These are phyloP conservation scores for Nephrocerus scutellatus DNA, from an alignment of 2,888 invertebrate genomes.

Conservation along the genomic window DNA sequence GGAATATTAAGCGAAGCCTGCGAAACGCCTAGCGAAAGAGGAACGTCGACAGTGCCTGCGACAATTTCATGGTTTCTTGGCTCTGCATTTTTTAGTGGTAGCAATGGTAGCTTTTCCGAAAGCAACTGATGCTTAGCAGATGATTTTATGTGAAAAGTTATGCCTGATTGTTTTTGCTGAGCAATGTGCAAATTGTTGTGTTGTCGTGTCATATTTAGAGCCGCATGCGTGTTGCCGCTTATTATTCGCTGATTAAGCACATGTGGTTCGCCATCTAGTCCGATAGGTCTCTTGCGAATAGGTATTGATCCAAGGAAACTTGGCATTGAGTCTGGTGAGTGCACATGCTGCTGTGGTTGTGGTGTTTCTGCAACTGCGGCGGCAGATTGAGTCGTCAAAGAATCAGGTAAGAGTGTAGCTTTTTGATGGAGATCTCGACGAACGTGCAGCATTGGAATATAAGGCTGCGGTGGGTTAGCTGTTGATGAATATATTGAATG, in stretches of 20 bases:
- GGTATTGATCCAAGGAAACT: conserved; percentile 46
- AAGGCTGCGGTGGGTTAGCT: conserved; percentile 39
- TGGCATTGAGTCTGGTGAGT: conserved; percentile 45
- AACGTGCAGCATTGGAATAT: conserved; percentile 62
- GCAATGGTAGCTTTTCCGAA: no score
- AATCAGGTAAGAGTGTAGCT: conserved; percentile 27
- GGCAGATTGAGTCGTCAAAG: conserved; percentile 14
- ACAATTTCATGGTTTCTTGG: no score
- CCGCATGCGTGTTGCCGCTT: conserved; percentile 27
- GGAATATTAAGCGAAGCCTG: no score
- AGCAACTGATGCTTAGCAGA: no score
- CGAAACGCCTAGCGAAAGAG: no score
- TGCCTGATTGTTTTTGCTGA: conserved; percentile 37
- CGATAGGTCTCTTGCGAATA: conserved; percentile 41
- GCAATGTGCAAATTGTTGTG: conserved; percentile 39
- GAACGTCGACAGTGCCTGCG: no score
- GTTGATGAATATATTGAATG: conserved; percentile 33
- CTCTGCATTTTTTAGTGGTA: no score
- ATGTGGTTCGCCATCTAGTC: conserved; percentile 27
- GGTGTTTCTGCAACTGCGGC: conserved; percentile 27
- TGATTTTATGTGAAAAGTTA: conserved; percentile 35
- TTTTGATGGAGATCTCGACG: conserved; percentile 66
- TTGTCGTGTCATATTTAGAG: conserved; percentile 41
- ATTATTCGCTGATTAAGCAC: conserved; percentile 23
- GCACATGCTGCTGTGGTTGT: conserved; percentile 36